Conservation (phyloP, 2,113 vertebrate species). For the Charadrius vociferus region DNA sequence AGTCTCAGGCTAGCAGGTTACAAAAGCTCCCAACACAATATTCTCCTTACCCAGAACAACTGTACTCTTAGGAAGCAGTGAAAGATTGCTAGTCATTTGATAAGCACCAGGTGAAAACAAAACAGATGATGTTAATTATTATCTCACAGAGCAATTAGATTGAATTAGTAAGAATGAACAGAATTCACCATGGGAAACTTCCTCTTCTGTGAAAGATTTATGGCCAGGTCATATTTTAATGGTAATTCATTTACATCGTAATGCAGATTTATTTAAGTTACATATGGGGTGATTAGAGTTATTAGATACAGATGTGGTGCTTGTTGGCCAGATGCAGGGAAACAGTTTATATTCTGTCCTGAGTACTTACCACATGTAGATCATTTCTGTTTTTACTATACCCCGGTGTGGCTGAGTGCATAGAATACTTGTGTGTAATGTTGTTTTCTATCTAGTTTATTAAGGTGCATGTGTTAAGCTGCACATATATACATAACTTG, state of each 20-base stretch:
- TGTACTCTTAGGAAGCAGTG: not conserved
- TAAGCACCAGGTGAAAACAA: not conserved
- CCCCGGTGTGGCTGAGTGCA: not conserved
- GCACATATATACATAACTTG: not conserved
- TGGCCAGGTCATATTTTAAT: not conserved
- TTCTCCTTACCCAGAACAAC: not conserved
- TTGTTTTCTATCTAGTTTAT: not conserved
- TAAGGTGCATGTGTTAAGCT: not conserved
- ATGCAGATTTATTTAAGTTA: not conserved
- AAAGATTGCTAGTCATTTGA: not conserved
- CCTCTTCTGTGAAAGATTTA: not conserved
- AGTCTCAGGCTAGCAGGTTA: not conserved
- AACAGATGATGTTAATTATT: not conserved
- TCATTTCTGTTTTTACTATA: not conserved
- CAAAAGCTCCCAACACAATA: not conserved
- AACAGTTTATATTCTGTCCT: not conserved
- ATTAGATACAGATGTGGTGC: not conserved
- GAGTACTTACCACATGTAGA: not conserved
- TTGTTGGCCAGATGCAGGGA: not conserved
- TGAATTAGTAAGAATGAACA: not conserved
- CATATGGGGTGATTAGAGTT: not conserved
- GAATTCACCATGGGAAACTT: not conserved
- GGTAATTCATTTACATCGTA: not conserved
- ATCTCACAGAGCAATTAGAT: not conserved
- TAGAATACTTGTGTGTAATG: not conserved